Conservation (phyloP, 2,888 invertebrate genomes). For the Phyllotreta striolata region DNA sequence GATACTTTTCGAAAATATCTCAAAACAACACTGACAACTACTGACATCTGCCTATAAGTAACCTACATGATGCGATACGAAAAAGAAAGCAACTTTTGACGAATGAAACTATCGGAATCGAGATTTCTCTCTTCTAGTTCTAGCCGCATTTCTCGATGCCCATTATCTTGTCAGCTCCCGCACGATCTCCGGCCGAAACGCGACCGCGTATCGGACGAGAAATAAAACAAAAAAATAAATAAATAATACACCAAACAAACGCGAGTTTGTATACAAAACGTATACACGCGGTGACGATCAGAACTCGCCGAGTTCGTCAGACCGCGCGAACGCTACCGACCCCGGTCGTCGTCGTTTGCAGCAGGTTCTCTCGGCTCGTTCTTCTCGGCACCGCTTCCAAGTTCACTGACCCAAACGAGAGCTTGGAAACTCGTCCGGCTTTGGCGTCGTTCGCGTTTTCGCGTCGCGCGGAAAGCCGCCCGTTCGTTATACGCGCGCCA, state of each 20-base stretch:
- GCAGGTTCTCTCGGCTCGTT: slow-evolving; percentile 17
- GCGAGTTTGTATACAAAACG: no score
- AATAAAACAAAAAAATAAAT: no score
- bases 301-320: not conserved
- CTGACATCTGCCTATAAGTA: no score
- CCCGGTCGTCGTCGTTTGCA: not conserved
- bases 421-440: slow-evolving; percentile 21
- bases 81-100: no score
- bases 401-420: slow-evolving; percentile 19
- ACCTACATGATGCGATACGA: no score
- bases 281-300: no score
- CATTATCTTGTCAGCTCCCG: slow-evolving; percentile 11
- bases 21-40: no score
- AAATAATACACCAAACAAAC: no score
- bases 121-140: not conserved
- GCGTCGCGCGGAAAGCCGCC: slow-evolving; percentile 4
- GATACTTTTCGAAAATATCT: no score
- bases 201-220: not conserved
- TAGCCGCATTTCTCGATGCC: not conserved
- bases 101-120: no score
- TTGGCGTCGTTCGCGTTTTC: not conserved
- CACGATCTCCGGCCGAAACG: slow-evolving; percentile 8
- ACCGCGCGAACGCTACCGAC: slow-evolving; percentile 4
- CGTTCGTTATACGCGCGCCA: not conserved
- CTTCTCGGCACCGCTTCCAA: slow-evolving; percentile 14